Conservation (phyloP, 2,888 invertebrate species). For the Tachina lurida region DNA sequence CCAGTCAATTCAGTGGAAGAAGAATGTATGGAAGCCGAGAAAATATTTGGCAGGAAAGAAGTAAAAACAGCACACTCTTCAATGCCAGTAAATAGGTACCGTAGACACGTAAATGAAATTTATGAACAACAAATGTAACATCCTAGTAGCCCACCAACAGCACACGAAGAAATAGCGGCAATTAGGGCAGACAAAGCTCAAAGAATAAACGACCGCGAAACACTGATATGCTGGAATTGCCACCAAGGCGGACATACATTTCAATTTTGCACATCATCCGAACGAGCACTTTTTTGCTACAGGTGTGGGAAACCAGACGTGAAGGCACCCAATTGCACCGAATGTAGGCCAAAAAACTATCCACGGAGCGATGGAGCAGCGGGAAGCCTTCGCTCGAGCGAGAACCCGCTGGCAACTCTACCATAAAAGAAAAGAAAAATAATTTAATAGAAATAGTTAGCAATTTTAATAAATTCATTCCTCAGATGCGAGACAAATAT, state of each 20-base stretch:
- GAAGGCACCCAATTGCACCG: too few species aligned
- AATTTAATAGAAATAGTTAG: too few species aligned
- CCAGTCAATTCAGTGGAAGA: background rate
- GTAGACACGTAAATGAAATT: background rate
- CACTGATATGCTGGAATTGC: constrained; percentile 47
- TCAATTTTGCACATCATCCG: constrained; percentile 24
- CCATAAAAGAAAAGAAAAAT: too few species aligned
- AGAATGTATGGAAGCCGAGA: background rate
- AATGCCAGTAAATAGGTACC: background rate
- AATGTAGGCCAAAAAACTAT: too few species aligned
- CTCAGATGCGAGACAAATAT: too few species aligned
- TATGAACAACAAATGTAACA: background rate
- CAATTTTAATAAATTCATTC: too few species aligned
- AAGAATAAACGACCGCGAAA: background rate
- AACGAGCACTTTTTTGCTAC: constrained; percentile 48
- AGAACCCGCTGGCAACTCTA: too few species aligned
- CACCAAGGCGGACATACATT: constrained; percentile 20
- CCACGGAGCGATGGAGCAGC: too few species aligned
- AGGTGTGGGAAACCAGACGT: background rate
- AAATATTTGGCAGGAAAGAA: background rate
- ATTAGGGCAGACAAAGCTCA: background rate
- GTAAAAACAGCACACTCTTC: background rate
- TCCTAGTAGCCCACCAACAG: too few species aligned
- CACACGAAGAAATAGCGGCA: background rate
- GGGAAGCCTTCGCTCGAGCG: too few species aligned